A percentile compares a stretch with the other conserved stretches of the same genome.
These are phyloP conservation scores for Porites australiensis DNA, from an alignment of 64 coral and sea anemone species.

Conservation along the genomic window DNA sequence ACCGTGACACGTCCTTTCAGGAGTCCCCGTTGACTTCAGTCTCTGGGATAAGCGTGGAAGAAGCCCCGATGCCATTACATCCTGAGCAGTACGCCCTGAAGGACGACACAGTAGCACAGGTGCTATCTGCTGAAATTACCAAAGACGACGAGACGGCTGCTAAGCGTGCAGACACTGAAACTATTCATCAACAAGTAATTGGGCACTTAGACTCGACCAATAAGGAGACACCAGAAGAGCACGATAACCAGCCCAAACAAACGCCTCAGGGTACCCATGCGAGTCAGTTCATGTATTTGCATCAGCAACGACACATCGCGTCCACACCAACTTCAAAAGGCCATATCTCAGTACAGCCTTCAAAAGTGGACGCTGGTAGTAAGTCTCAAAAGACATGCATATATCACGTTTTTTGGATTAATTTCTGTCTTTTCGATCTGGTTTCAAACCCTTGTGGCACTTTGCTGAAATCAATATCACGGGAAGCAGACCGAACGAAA, in stretches of 20 bases:
- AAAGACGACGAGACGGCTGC: background rate
- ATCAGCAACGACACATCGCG: slow-evolving; percentile 51
- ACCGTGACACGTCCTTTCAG: background rate
- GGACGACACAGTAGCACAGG: background rate
- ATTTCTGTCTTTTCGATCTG: too few relatives aligned
- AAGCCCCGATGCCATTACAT: background rate
- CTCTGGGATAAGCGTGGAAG: background rate
- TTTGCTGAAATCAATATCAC: too few relatives aligned
- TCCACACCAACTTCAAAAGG: slow-evolving; percentile 40
- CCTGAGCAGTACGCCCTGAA: background rate
- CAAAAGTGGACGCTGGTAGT: slow-evolving; percentile 13
- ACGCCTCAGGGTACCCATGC: slow-evolving; percentile 36
- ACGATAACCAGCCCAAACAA: background rate
- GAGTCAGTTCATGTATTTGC: slow-evolving; percentile 53
- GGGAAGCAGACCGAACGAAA: too few relatives aligned
- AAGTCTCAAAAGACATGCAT: background rate
- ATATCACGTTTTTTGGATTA: too few relatives aligned
- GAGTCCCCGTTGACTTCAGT: background rate
- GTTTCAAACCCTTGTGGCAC: too few relatives aligned
- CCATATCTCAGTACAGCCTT: background rate
- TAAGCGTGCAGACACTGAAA: background rate
- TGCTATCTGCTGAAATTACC: background rate
- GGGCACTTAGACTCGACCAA: background rate
- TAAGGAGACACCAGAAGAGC: background rate
- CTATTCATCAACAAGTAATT: background rate